Evolutionary conservation across 2,113 vertebrate genomes (phyloP).

Genomic region (Nettapus auritus): DNA sequence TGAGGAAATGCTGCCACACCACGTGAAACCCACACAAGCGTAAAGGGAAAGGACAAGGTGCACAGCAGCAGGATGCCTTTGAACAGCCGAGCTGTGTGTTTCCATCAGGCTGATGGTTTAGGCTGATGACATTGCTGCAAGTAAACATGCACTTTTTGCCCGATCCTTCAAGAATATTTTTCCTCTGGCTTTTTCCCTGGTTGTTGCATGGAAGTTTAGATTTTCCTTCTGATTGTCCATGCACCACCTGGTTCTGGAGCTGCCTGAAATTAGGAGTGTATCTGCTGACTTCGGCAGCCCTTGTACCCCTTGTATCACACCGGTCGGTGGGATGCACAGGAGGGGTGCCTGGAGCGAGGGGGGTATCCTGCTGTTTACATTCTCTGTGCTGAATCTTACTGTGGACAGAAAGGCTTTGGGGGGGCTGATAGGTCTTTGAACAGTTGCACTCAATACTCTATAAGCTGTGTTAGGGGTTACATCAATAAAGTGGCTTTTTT

Average conservation of each 20-base stretch:
- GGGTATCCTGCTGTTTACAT: not conserved
- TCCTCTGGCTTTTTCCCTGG: not conserved
- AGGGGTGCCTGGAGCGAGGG: not conserved
- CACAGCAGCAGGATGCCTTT: not conserved
- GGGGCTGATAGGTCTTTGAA: not conserved
- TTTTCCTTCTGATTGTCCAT: not conserved
- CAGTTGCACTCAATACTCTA: not conserved
- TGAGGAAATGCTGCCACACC: not conserved
- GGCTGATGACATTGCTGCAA: not conserved
- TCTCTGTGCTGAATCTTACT: not conserved
- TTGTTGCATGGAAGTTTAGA: not conserved
- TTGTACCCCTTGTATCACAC: not conserved
- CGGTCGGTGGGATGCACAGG: not conserved
- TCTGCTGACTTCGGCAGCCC: not conserved
- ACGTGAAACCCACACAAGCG: not conserved
- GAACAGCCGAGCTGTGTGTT: not conserved
- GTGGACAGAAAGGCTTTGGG: not conserved
- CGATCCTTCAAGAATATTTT: not conserved
- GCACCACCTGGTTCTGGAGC: not conserved
- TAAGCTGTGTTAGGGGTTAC: not conserved
- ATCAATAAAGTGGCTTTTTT: not conserved
- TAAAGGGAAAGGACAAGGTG: conserved; percentile 16
- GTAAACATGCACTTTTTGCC: not conserved
- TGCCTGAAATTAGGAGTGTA: not conserved
- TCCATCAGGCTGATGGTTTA: not conserved